Base-by-base conservation (phyloP, 1,140 invertebrate species). In the Yoshiicerus persimilis region DNA sequence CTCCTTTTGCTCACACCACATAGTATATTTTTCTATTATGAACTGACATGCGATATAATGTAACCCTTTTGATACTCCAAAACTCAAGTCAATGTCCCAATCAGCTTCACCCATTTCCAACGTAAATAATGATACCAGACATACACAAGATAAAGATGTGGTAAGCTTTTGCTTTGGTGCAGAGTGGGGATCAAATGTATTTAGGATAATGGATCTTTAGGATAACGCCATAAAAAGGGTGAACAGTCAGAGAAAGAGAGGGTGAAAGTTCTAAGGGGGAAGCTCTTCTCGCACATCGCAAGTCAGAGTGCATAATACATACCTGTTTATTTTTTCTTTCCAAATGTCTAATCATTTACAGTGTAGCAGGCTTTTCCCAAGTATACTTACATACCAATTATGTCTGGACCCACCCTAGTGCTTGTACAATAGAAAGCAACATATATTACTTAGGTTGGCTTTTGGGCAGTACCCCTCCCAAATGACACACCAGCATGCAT, bases 191-290 rank as follows among this genome's bases (percentile, higher is more conserved):
- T 80, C 32, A 80, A 80, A 80, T 80, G 75, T 34, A 38, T 80
- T 80, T 80, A 80, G 75, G 75, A 80, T 80, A 80, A 80, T 80
- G 75, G 75, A 32, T 80, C 32, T 80, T 80, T 80, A 80, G 11
- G 56, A 23, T n/a, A 64, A 8, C n/a, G n/a, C n/a, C n/a, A n/a
- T n/a, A 16, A 47, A 25, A 70, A 70, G 66, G 66, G 66, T 70
- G 66, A 70, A 32, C 13, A 47, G 13, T 41, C 39, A 13, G 39
- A n/a, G 39, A 41, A 41, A 30, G 32, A 77, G 20, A 77, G 32
- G 75, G 34, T 80, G 75, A 70, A 70, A 70, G 64, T 70, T 5
- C 4, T n/a, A 56, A 20, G 23, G 32, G 32, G 75, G 32, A n/a
- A 36, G 20, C 38, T 36, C 75, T 38, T 9, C 16, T 9, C 13